Evolutionary conservation across 2,113 vertebrate genomes (phyloP).

Genomic region (Ptilonorhynchus violaceus): DNA sequence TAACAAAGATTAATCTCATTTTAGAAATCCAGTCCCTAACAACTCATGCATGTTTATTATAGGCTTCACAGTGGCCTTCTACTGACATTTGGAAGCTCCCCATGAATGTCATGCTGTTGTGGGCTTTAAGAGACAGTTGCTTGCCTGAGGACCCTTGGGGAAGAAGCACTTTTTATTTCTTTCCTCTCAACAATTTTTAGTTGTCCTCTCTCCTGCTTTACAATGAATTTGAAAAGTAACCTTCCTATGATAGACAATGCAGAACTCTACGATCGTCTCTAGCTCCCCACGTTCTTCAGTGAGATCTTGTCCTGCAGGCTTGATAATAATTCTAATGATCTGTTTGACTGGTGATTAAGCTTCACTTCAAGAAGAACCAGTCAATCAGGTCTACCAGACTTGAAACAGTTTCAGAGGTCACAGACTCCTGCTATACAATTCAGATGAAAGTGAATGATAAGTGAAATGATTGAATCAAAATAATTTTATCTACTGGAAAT

Average conservation of each 20-base stretch:
- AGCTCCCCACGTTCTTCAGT: background rate
- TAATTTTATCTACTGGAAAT: background rate
- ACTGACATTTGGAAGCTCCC: background rate
- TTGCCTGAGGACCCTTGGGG: background rate
- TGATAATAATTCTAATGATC: background rate
- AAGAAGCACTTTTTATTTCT: background rate
- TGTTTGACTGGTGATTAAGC: background rate
- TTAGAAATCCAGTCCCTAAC: background rate
- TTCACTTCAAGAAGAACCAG: background rate
- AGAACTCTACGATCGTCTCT: background rate
- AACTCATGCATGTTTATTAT: background rate
- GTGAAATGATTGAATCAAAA: background rate
- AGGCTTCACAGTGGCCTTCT: background rate
- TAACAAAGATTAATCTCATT: background rate
- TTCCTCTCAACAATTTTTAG: background rate
- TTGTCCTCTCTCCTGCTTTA: background rate
- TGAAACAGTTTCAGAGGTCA: background rate
- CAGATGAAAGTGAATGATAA: background rate
- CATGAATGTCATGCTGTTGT: background rate
- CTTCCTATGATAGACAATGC: background rate
- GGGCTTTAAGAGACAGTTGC: background rate
- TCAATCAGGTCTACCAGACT: background rate
- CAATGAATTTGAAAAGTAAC: background rate
- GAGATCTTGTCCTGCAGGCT: background rate
- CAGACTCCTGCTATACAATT: background rate